Evolutionary conservation across 2,888 invertebrate genomes (phyloP).

Genomic region (Orthosia cruda): DNA sequence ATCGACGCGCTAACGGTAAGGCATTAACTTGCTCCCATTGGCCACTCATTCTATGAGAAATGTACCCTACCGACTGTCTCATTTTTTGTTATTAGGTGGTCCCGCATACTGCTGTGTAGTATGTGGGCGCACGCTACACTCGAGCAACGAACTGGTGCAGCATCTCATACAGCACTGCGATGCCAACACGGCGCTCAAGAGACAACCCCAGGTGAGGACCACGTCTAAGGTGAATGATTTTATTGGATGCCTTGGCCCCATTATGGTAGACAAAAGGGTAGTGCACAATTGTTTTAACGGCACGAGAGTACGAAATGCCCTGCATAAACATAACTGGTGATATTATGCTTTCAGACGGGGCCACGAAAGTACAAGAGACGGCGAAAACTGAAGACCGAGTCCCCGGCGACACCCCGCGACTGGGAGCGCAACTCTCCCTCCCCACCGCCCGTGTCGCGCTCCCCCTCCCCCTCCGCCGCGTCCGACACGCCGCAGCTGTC

Average conservation of each 20-base stretch:
- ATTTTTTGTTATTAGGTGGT: constrained; percentile 78
- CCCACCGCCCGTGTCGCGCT: constrained; percentile 63
- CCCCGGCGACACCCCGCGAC: constrained; percentile 70
- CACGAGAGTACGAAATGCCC: not conserved
- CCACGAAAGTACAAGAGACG: constrained; percentile 96
- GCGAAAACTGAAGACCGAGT: constrained; percentile 93
- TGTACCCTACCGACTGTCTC: not conserved
- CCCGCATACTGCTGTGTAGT: constrained; percentile 95
- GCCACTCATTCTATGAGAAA: not conserved
- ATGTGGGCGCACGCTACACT: constrained; percentile 93
- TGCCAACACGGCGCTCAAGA: constrained; percentile 95
- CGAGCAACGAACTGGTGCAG: constrained; percentile 95
- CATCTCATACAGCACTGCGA: constrained; percentile 97
- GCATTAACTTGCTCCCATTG: no score
- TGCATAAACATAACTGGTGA: not conserved
- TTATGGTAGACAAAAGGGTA: not conserved
- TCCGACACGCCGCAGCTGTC: constrained; percentile 47
- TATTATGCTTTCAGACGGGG: constrained; percentile 90
- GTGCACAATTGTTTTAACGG: not conserved
- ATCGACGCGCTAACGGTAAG: constrained; percentile 92
- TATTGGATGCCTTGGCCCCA: not conserved
- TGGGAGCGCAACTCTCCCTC: constrained; percentile 70
- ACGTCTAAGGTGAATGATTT: constrained; percentile 31
- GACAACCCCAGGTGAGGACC: constrained; percentile 93
- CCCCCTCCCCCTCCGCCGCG: constrained; percentile 71